Percentiles rank a stretch among this genome's conserved stretches.
These are phyloP conservation scores for Akabosia matsudoensis DNA, from an alignment of 1,140 invertebrate genomes.

Conservation along the genomic window DNA sequence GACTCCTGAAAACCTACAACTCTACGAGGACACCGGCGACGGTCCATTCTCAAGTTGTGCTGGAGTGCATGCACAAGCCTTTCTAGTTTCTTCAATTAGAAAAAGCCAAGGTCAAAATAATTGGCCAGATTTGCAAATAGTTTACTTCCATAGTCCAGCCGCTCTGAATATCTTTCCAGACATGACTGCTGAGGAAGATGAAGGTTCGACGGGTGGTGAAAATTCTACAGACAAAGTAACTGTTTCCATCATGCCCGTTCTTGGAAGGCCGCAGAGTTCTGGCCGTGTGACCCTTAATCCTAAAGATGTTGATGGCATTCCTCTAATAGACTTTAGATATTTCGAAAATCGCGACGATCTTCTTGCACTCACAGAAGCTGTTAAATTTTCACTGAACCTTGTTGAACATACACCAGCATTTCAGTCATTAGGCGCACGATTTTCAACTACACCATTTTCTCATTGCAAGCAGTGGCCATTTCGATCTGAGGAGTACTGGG, in stretches of 20 bases:
- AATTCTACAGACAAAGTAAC: neutral
- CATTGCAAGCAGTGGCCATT: conserved; percentile 26
- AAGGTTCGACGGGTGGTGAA: neutral
- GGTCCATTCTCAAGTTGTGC: neutral
- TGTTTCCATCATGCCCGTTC: neutral
- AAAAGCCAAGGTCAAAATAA: neutral
- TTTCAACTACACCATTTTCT: too few relatives aligned
- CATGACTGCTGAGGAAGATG: neutral
- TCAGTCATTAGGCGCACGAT: too few relatives aligned
- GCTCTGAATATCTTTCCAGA: neutral
- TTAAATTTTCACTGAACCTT: neutral
- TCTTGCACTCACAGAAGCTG: neutral
- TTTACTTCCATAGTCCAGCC: neutral
- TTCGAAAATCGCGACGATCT: neutral
- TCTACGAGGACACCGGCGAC: neutral
- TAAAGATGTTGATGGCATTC: neutral
- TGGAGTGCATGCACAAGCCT: neutral
- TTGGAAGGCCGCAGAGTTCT: neutral
- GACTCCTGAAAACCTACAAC: neutral
- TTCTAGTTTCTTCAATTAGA: neutral
- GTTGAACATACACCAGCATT: too few relatives aligned
- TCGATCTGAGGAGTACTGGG: conserved; percentile 49
- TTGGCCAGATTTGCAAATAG: neutral
- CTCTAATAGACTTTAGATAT: neutral
- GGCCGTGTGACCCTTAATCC: neutral